phyloP scores from a whole-genome alignment of 2,888 invertebrate species.

The Dolomedes plantarius region DNA sequence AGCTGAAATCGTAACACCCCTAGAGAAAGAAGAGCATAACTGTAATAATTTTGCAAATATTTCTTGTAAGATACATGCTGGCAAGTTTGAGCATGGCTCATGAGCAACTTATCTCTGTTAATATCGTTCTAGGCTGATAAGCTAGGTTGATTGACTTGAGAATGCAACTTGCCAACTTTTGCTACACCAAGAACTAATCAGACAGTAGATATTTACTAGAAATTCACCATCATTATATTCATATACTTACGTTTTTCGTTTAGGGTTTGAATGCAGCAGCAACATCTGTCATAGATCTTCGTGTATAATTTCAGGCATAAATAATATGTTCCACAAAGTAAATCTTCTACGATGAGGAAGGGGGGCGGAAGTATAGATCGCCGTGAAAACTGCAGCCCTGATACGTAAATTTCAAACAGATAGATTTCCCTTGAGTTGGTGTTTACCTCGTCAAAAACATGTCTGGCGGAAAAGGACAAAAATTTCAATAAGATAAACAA shows the following conservation, averaged over 20 bases:
- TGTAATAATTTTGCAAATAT: too few relatives aligned
- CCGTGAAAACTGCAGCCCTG: conserved; percentile 77
- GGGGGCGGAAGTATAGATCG: conserved; percentile 77
- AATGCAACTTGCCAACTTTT: too few relatives aligned
- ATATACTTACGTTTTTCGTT: conserved; percentile 65
- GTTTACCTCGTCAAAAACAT: conserved; percentile 78
- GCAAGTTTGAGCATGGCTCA: too few relatives aligned
- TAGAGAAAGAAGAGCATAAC: too few relatives aligned
- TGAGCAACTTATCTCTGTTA: too few relatives aligned
- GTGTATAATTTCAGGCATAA: conserved; percentile 53
- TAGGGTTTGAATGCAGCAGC: conserved; percentile 37
- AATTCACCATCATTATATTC: too few relatives aligned
- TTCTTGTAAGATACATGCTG: too few relatives aligned
- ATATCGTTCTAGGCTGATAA: too few relatives aligned
- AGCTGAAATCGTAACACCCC: too few relatives aligned
- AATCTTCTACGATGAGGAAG: conserved; percentile 75
- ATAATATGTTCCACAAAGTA: conserved; percentile 48
- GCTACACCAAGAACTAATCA: too few relatives aligned
- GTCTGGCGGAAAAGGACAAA: conserved; percentile 75
- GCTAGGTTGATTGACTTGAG: too few relatives aligned
- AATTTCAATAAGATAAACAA: conserved; percentile 2
- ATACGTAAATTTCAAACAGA: conserved; percentile 78
- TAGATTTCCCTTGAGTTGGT: conserved; percentile 78
- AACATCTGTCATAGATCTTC: conserved; percentile 59
- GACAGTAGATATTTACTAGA: too few relatives aligned